A percentile compares a stretch with the other conserved stretches of the same genome.
phyloP scores from a whole-genome alignment of 2,113 vertebrate species.

The Mystacornis crossleyi region DNA sequence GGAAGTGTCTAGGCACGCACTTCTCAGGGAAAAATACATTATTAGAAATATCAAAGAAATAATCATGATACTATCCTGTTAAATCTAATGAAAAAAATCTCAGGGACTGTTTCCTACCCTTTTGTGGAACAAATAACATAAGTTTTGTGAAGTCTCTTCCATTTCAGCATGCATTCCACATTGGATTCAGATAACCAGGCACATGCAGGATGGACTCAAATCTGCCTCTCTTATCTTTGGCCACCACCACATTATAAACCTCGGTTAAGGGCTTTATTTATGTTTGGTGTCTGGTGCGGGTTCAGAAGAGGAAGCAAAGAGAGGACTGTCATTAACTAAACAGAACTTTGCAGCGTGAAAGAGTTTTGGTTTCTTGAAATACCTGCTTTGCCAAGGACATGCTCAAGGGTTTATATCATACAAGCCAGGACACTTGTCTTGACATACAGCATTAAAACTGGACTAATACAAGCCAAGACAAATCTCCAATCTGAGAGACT shows the following conservation, averaged over 20 bases:
- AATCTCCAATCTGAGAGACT: background rate
- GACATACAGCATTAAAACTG: background rate
- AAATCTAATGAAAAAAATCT: background rate
- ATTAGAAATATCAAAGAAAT: background rate
- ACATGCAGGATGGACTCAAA: background rate
- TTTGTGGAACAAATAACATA: background rate
- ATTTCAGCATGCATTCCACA: background rate
- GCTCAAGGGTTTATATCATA: background rate
- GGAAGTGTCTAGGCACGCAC: background rate
- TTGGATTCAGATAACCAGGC: background rate
- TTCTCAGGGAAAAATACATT: background rate
- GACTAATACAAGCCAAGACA: background rate
- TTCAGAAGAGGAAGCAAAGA: background rate
- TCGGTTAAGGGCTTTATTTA: background rate
- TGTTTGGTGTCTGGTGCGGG: background rate
- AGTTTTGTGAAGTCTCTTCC: background rate
- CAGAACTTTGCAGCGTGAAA: background rate
- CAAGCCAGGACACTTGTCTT: background rate
- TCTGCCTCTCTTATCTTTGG: background rate
- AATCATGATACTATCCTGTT: accelerated
- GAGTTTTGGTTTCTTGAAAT: background rate
- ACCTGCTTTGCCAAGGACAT: background rate
- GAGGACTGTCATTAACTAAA: background rate
- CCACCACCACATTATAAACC: background rate
- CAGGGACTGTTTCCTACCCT: background rate